Conservation (phyloP, 2,113 vertebrate species). For the Henicopernis longicauda region DNA sequence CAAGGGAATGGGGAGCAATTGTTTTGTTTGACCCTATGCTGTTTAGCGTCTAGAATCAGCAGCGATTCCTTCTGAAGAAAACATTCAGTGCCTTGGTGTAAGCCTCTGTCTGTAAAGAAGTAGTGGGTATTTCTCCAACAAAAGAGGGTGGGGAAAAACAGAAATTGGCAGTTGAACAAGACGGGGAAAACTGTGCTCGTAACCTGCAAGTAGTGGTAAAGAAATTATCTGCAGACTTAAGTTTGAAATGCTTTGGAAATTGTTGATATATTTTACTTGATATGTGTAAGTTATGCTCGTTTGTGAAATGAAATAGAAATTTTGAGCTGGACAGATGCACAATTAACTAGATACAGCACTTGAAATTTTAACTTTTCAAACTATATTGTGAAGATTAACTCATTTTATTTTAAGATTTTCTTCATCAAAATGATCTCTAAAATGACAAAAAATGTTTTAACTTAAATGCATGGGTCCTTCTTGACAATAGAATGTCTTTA, state of each 20-base stretch:
- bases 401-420: neutral
- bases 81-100: neutral
- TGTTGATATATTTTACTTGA: neutral
- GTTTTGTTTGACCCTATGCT: neutral
- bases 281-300: neutral
- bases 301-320: neutral
- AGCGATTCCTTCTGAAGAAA: neutral
- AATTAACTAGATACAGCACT: neutral
- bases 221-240: neutral
- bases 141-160: neutral
- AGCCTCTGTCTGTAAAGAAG: neutral
- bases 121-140: neutral
- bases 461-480: constrained; percentile 18
- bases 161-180: neutral
- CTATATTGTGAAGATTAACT: neutral
- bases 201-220: neutral
- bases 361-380: neutral
- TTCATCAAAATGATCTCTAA: neutral
- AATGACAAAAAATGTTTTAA: neutral
- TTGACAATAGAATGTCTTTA: constrained; percentile 70
- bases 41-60: neutral
- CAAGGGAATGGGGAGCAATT: neutral
- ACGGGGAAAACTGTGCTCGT: neutral
- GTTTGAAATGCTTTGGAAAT: neutral
- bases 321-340: neutral